These are phyloP conservation scores for Salmo trutta DNA, from an alignment of 2,797 vertebrate species.

Conservation along the genomic window DNA sequence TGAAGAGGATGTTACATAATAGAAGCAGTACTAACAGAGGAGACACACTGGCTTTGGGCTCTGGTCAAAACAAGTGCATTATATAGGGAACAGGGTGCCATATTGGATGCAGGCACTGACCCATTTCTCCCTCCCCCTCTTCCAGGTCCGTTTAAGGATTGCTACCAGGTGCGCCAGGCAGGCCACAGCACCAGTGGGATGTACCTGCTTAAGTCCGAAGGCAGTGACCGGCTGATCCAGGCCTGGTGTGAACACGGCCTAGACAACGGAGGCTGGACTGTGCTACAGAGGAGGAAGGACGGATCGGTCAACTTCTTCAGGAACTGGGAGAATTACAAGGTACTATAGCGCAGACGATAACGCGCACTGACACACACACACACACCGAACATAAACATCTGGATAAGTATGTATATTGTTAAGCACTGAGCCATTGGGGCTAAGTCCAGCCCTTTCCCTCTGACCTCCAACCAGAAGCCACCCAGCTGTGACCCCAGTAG, in stretches of 20 bases:
- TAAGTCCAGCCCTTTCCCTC: neutral
- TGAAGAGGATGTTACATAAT: slow-evolving; percentile 17
- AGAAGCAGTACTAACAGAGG: neutral
- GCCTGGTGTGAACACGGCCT: slow-evolving; percentile 95
- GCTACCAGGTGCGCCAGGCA: slow-evolving; percentile 88
- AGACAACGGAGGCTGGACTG: slow-evolving; percentile 97
- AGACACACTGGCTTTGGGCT: slow-evolving; percentile 1
- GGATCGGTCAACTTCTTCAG: slow-evolving; percentile 98
- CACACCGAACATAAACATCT: neutral
- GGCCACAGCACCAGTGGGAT: slow-evolving; percentile 91
- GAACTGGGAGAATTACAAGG: slow-evolving; percentile 99
- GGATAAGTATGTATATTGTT: neutral
- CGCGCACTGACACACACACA: neutral
- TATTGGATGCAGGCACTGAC: neutral
- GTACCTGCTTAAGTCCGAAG: slow-evolving; percentile 89
- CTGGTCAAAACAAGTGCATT: too few species aligned
- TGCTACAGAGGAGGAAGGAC: slow-evolving; percentile 92
- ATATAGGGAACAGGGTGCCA: neutral
- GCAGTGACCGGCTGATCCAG: slow-evolving; percentile 85
- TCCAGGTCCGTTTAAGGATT: slow-evolving; percentile 93
- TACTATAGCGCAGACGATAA: slow-evolving; percentile 41
- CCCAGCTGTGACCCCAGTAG: neutral
- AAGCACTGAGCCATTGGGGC: neutral
- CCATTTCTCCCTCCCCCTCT: neutral
- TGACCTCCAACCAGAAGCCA: neutral